Conservation (phyloP, 1,140 invertebrate species). For the Eulimnadia texana region DNA sequence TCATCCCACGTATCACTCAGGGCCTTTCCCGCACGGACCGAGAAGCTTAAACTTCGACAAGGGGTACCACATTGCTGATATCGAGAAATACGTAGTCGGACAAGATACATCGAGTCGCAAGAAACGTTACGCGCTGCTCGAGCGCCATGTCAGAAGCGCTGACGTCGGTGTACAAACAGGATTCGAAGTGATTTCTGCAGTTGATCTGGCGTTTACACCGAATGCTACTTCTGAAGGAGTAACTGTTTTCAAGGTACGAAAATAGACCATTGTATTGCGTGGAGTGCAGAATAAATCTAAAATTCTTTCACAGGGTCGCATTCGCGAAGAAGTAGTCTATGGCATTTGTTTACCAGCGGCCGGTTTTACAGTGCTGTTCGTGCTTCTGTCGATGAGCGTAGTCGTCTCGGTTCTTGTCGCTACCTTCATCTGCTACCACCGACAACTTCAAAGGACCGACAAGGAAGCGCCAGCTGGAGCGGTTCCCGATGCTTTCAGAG, state of each 20-base stretch:
- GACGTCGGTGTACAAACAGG: conserved; percentile 76
- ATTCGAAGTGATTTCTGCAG: conserved; percentile 79
- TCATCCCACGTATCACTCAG: background rate
- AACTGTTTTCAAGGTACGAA: conserved; percentile 36
- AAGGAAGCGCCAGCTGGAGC: conserved; percentile 6
- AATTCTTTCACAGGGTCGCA: conserved; percentile 35
- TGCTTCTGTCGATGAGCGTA: conserved; percentile 66
- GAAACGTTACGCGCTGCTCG: conserved; percentile 12
- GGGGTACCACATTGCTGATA: conserved; percentile 1
- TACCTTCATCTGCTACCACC: conserved; percentile 24
- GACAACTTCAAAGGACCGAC: conserved; percentile 12
- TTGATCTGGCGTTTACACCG: conserved; percentile 74
- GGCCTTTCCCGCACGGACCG: conserved; percentile 58
- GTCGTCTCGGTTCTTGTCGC: conserved; percentile 41
- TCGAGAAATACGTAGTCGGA: background rate
- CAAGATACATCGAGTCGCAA: background rate
- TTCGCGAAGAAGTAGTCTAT: conserved; percentile 56
- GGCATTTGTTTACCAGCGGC: conserved; percentile 79
- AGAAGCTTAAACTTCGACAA: conserved; percentile 44
- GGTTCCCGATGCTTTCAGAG: background rate
- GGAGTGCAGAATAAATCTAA: background rate
- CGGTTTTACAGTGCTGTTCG: conserved; percentile 72
- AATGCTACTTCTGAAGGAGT: conserved; percentile 60
- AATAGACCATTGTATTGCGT: background rate
- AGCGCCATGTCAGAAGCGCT: conserved; percentile 35